phyloP scores from a whole-genome alignment of 1,140 invertebrate species.

The Zaprionus nigranus region DNA sequence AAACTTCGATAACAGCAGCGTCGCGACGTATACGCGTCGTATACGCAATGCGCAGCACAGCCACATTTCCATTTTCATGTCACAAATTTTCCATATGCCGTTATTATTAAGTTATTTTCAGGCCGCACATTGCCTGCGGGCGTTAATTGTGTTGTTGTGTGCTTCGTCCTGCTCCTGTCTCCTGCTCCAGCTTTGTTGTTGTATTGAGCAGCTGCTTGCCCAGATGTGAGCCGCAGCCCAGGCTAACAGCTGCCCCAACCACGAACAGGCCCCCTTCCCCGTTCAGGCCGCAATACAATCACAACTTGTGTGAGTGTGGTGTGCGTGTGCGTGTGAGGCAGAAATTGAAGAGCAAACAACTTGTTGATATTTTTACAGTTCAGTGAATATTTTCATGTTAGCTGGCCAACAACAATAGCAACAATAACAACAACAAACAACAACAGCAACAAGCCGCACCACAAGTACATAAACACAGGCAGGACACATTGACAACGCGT shows the following conservation, averaged over 20 bases:
- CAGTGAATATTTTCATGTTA: conserved; percentile 72
- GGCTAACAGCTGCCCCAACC: conserved; percentile 32
- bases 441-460: conserved; percentile 14
- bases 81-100: conserved; percentile 75
- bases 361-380: conserved; percentile 83
- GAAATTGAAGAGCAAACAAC: conserved; percentile 77
- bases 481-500: conserved; percentile 46
- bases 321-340: conserved; percentile 39
- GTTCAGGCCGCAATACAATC: conserved; percentile 36
- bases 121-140: conserved; percentile 50
- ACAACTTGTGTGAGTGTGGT: conserved; percentile 35
- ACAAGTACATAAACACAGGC: conserved; percentile 26
- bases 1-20: conserved; percentile 53
- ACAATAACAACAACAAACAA: conserved; percentile 6
- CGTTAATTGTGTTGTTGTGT: conserved; percentile 72
- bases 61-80: conserved; percentile 51
- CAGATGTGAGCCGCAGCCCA: conserved; percentile 21
- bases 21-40: neutral
- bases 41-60: conserved; percentile 4
- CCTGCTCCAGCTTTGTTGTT: conserved; percentile 41
- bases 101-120: conserved; percentile 77
- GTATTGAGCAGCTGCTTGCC: conserved; percentile 67
- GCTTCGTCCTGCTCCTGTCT: conserved; percentile 17
- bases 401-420: conserved; percentile 32
- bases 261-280: too few species aligned